Conservation (phyloP, 2,113 vertebrate genomes). For the Ascaphus truei region DNA sequence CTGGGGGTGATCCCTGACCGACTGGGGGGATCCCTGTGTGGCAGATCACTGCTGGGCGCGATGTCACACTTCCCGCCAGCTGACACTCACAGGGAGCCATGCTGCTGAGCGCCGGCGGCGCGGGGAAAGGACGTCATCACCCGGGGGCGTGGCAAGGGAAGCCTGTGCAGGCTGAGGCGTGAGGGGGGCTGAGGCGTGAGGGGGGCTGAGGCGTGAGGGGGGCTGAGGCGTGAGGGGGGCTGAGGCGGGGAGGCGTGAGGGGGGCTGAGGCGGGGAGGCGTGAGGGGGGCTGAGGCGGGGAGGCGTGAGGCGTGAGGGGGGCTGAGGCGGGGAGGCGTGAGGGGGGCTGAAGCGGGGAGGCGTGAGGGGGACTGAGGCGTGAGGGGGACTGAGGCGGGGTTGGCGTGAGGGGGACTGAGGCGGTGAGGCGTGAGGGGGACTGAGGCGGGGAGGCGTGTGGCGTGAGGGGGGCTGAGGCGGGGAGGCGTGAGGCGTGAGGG, state of each 20-base stretch:
- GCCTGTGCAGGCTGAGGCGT: not conserved
- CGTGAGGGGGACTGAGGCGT: too few species aligned
- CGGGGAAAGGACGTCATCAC: not conserved
- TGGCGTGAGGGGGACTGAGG: slow-evolving; percentile 26
- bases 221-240: not conserved
- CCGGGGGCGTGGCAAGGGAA: not conserved
- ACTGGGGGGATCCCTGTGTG: too few species aligned
- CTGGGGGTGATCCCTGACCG: not conserved
- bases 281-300: too few species aligned
- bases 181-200: not conserved
- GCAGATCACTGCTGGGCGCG: not conserved
- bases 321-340: rapidly evolving
- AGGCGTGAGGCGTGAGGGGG: too few species aligned
- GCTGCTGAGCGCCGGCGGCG: not conserved
- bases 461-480: too few species aligned
- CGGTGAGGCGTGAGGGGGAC: not conserved
- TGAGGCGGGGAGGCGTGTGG: slow-evolving; percentile 8
- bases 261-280: too few species aligned
- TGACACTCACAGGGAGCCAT: not conserved
- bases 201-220: not conserved
- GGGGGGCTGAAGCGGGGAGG: not conserved
- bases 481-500: too few species aligned
- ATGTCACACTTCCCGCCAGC: not conserved
- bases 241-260: too few species aligned
- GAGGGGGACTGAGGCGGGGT: too few species aligned